Evolutionary conservation across 2,888 invertebrate genomes (phyloP), one percentile per base, ranked within the genome.

Genomic region (Himalopsyche japonica): DNA sequence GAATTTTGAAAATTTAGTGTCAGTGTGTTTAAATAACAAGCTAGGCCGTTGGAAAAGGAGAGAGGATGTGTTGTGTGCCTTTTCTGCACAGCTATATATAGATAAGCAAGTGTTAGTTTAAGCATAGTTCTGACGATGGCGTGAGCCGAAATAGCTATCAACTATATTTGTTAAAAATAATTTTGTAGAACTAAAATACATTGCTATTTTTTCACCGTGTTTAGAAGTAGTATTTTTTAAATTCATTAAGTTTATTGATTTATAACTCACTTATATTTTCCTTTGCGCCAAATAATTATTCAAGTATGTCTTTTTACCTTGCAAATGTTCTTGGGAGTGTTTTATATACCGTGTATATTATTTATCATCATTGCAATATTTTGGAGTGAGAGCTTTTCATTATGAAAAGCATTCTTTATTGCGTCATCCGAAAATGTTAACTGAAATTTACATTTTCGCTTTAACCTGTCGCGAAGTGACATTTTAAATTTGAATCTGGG

Each of bases 401-500:
- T 32, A 76, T 76, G 30, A 76, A 76, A 34, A 34, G 76, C 20
- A 76, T 34, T 32, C 34, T 76, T 76, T 76, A 76, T n/a, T 76
- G 32, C 32, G 76, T 34, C 30, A 76, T 76, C 27, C 34, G 30
- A 76, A 76, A 57, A 76, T 76, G 34, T 76, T 76, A 32, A 76
- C 76, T 76, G 15, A 34, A 78, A 78, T 85, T 83, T 48, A 83
- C 81, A 82, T 81, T 83, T 81, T 47, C 79, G 20, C 81, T 83
- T 83, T 83, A 30, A 83, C 84, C 81, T 82, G 86, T 85, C 86
- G 82, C 81, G 27, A 82, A 81, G 76, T 81, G 81, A 81, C 84
- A 81, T 83, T 86, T 80, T 85, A 83, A 86, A 85, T 86, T 82
- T 85, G 70, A 79, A 79, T 82, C 76, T 34, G 64, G 24, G 24